Base-by-base conservation (phyloP, 92 coral and sea anemone species). In the Diadumene lineata region DNA sequence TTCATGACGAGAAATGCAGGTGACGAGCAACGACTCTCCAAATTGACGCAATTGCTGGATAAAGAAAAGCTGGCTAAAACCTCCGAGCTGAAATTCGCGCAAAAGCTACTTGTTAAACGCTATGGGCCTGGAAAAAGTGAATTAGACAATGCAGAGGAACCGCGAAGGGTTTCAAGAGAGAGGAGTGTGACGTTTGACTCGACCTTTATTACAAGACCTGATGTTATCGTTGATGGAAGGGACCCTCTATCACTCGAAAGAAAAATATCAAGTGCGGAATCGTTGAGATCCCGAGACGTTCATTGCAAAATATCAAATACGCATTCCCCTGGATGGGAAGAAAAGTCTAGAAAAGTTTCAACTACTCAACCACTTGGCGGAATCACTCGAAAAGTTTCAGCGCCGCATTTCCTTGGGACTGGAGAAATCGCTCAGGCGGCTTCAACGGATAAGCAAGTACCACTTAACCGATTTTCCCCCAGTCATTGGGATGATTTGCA, bases 1-100 rank as follows among this genome's bases (percentile, higher is more conserved):
- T 68, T 86, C 34, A 38, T 90, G 80, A 90, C 89, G 9, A 78
- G 89, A 56, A 86, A 80, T 64, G 81, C 92, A 22, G 80, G 79
- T 4, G 89, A 80, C 30, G 78, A 79, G 30, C 68, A 79, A 23
- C 66, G 69, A 27, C 83, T 86, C 46, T 82, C 75, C 27, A 90
- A 83, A 77, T 22, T 87, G 28, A 90, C 87, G 25, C 80, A 67
- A 22, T 75, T 83, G 28, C 68, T 90, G 0, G 92, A 90, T 58
- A 86, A 80, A 50, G 89, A 90, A 60, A 86, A 79, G 68, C 73
- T 82, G 1, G 70, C 81, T 18, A 80, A 28, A 53, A 79, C 82
- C 58, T 25, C 87, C 16, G 81, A 90, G 25, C 48, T 79, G 21
- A 61, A 62, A 13, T 63, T 80, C 29, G 89, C 85, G 0, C 77